A percentile compares a stretch with the other conserved stretches of the same genome.
Conservation (phyloP, 2,888 invertebrate species). For the Stenodema calcarata region DNA sequence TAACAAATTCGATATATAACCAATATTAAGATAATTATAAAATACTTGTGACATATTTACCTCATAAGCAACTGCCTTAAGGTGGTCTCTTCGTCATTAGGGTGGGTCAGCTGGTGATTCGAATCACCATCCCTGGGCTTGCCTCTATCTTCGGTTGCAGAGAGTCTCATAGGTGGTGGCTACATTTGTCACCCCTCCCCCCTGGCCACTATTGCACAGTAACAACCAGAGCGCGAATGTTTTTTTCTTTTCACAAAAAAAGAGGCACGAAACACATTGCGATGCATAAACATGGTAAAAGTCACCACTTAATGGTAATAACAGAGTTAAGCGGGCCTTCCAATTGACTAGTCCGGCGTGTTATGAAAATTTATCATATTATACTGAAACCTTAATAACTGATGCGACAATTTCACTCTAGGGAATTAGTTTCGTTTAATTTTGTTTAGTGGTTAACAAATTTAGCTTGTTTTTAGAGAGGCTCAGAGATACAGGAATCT, state of each 20-base stretch:
- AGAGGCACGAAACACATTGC: background rate
- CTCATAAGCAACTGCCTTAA: constrained; percentile 94
- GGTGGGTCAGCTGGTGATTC: constrained; percentile 58
- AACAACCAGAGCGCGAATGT: background rate
- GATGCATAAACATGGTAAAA: background rate
- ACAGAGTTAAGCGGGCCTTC: background rate
- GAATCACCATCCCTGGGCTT: constrained; percentile 59
- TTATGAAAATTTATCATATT: too few species aligned
- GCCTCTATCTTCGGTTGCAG: constrained; percentile 60
- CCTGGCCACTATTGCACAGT: constrained; percentile 44
- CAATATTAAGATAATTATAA: background rate
- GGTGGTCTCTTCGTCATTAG: constrained; percentile 82
- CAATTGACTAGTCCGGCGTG: background rate
- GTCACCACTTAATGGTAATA: background rate
- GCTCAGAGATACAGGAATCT: too few species aligned
- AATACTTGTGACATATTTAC: constrained; percentile 63
- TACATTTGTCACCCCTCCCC: constrained; percentile 51
- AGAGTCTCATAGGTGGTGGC: constrained; percentile 55
- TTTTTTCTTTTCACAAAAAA: too few species aligned
- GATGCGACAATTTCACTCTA: too few species aligned
- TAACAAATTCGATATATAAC: background rate
- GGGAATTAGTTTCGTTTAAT: too few species aligned
- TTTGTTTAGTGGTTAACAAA: too few species aligned
- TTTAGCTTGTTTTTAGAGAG: too few species aligned
- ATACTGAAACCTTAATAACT: too few species aligned